Base-by-base conservation (phyloP, 35 echinoderm and acorn worm species). In the Anneissia japonica region DNA sequence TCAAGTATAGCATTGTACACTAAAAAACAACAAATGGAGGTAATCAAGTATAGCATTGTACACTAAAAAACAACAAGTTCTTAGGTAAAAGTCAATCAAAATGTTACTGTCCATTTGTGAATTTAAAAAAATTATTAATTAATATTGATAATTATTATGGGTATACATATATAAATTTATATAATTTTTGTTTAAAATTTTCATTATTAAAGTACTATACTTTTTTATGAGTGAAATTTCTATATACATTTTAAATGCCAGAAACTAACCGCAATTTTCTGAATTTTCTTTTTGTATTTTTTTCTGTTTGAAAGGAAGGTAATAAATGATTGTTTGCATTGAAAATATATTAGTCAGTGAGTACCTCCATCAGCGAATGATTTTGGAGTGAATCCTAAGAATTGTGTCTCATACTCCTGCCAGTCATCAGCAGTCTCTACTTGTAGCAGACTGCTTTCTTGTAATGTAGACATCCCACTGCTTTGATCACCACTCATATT, bases 381-480 rank as follows among this genome's bases (percentile, higher is more conserved):
- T 41, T 99, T 91, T 51, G 96, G 96, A 16, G 96, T 99, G 79
- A 99, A 99, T 23, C 96, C 96, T 87, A 99, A 99, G 75, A 85
- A 99, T 84, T 99, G 96, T 28, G 91, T 87, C 81, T 99, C 96
- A 90, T 99, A 99, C 73, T 99, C 96, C 37, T 91, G 82, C 29
- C 88, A 82, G 28, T 84, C 82, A 51, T 77, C 35, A 31, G 40
- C 1, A 79, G 85, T 38, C 23, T 87, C 40, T 26, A 86, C 35
- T 23, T 64, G 51, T 16, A 64, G 51, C 7, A 64, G 9, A 12
- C 6, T 64, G 51, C 19, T 64, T 23, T 64, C 51, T 64, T 64
- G 51, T 23, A 64, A 26, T 23, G 26, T 64, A 2, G 51, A 64
- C 51, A 23, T 64, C 21, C 51, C 51, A 64, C 51, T 64, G 51